Conservation (phyloP, 2,113 vertebrate species). For the Hoplias malabaricus region DNA sequence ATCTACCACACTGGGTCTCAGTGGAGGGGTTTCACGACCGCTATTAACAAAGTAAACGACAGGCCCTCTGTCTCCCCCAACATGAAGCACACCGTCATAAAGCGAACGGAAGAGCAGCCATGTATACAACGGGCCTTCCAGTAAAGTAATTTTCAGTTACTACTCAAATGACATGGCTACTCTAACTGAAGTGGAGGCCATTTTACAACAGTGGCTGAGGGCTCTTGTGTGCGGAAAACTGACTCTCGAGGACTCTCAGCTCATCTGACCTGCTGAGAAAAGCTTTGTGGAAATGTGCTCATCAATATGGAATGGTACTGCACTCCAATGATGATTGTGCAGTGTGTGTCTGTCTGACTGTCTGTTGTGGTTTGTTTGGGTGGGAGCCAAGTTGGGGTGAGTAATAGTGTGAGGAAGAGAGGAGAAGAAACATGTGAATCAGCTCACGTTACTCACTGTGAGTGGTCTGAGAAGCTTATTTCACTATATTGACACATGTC, state of each 20-base stretch:
- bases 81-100: background rate
- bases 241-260: conserved; percentile 13
- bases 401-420: background rate
- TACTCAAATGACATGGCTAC: conserved; percentile 33
- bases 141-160: conserved; percentile 13
- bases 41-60: background rate
- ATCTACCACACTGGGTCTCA: background rate
- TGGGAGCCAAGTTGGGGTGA: background rate
- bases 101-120: background rate
- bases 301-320: conserved; percentile 38
- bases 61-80: background rate
- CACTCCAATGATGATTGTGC: conserved; percentile 18
- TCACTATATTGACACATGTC: background rate
- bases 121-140: conserved; percentile 8
- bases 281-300: conserved; percentile 31
- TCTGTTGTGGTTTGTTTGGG: background rate
- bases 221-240: conserved; percentile 18
- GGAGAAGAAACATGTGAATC: background rate
- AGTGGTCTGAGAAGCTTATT: background rate
- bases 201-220: conserved; percentile 20
- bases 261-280: conserved; percentile 26
- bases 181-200: conserved; percentile 31
- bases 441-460: background rate
- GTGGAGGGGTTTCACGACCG: background rate
- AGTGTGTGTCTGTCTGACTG: background rate